Conservation (phyloP, 2,113 vertebrate genomes). For the Gymnobelideus leadbeateri region DNA sequence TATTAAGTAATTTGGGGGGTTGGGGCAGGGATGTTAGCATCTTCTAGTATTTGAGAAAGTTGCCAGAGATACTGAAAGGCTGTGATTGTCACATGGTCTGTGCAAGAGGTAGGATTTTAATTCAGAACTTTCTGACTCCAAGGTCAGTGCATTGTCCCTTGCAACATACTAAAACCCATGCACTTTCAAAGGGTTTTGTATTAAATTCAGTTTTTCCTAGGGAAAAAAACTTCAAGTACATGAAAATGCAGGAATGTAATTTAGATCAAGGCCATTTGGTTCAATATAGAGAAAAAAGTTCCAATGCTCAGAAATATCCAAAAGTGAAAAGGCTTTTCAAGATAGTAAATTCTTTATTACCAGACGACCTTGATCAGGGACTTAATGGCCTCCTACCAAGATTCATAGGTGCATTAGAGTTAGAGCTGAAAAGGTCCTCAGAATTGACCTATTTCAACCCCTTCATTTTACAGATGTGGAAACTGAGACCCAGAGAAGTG, state of each 20-base stretch:
- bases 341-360: background rate
- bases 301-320: background rate
- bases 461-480: background rate
- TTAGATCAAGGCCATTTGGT: background rate
- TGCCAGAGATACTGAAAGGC: background rate
- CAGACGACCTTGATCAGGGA: background rate
- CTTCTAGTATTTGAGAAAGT: background rate
- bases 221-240: background rate
- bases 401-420: background rate
- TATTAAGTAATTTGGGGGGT: background rate
- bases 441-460: background rate
- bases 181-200: background rate
- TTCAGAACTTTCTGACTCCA: background rate
- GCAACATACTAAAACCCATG: background rate
- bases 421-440: background rate
- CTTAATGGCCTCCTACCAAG: background rate
- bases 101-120: background rate
- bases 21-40: background rate
- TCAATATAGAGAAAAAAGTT: background rate
- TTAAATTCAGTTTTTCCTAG: background rate
- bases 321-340: background rate
- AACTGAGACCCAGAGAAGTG: background rate
- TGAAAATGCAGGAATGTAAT: background rate
- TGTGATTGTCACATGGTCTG: background rate
- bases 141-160: background rate